Base-by-base conservation (phyloP, 2,888 invertebrate species). In the Galeruca laticollis region DNA sequence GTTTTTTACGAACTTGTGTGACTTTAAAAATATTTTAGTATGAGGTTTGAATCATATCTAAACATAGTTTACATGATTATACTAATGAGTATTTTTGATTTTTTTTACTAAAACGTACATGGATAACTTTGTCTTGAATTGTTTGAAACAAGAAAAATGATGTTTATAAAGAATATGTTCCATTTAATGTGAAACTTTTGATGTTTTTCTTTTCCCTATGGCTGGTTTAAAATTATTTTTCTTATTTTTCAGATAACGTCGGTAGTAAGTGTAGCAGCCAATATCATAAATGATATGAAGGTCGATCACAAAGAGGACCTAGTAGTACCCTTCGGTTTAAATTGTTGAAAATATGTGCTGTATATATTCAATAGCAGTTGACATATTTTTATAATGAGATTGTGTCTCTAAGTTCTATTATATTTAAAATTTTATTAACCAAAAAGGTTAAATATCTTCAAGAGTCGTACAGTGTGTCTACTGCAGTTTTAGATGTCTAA, bases 251-350 rank as follows among this genome's bases (percentile, higher is more conserved):
- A 95, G 95, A 93, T 95, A 81, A 89, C 88, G 69, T 88, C 87
- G 73, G 89, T 91, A 62, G 88, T 94, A 47, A 89, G 89, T 77
- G 90, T 91, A 83, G 92, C 93, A 3, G 89, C 91, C 11, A 86
- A 88, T 35, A 94, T 94, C 60, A 88, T 95, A 72, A 89, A 89
- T 15, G 93, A 94, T 75, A 90, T 96, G n/a, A 91, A 92, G 82
- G 93, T 96, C 68, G 93, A 94, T 80, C 95, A 96, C 82, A 94
- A 93, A 83, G 96, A 96, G 84, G 95, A 96, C 80, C 86, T 96
- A 78, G 96, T 96, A 71, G 96, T 96, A 64, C 94, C 95, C 10
- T 96, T 96, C 88, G 88, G 92, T 81, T 93, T 94, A 13, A 71
- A 63, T 35, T 63, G 69, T 59, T 69, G 35, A 57, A 35, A 57